Evolutionary conservation across 2,888 invertebrate genomes (phyloP).

Genomic region (Rhynchonema sp.): DNA sequence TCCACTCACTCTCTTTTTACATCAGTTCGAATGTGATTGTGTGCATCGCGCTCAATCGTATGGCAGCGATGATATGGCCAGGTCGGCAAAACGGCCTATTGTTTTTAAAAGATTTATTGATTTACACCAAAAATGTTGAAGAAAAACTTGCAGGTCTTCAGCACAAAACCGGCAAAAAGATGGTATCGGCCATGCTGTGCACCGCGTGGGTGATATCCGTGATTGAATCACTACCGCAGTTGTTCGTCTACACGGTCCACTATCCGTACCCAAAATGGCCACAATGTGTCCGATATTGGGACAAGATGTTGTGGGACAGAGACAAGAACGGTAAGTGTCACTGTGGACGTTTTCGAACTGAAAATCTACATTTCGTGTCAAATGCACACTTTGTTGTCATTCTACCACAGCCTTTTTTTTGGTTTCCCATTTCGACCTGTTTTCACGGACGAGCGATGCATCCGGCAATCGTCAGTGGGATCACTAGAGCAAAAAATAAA

Average conservation of each 20-base stretch:
- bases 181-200: neutral
- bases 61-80: neutral
- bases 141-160: neutral
- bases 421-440: no score
- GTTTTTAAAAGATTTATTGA: no score
- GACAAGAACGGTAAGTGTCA: no score
- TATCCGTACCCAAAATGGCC: neutral
- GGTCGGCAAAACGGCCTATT: neutral
- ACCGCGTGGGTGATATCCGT: neutral
- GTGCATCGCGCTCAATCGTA: neutral
- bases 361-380: no score
- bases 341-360: no score
- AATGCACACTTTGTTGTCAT: no score
- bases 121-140: no score
- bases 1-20: constrained; percentile 1
- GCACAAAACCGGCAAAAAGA: neutral
- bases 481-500: no score
- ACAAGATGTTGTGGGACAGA: no score
- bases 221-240: neutral
- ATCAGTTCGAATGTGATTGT: constrained; percentile 1
- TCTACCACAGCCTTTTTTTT: no score
- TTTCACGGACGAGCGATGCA: no score
- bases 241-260: neutral
- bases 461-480: no score
- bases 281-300: neutral